Evolutionary conservation across 2,113 vertebrate genomes (phyloP).

Genomic region (Pelodiscus sinensis): DNA sequence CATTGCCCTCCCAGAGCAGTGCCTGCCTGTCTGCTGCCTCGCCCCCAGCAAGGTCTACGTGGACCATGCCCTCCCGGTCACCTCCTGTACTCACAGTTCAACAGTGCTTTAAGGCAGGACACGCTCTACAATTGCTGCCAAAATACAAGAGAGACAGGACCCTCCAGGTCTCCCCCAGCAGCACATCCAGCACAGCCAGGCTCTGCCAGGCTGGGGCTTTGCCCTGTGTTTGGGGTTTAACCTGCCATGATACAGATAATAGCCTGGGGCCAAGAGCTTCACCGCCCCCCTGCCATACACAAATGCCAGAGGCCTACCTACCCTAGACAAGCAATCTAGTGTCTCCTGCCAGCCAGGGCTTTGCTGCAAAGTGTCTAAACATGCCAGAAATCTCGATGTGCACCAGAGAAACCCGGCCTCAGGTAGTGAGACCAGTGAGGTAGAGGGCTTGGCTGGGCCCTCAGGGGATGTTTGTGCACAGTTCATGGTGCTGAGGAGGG

Average conservation of each 20-base stretch:
- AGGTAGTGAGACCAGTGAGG: background rate
- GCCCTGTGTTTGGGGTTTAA: background rate
- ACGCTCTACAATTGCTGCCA: background rate
- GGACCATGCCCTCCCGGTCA: background rate
- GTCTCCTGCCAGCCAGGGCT: background rate
- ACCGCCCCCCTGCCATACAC: no score
- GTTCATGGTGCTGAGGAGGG: background rate
- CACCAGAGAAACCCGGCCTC: fast-evolving
- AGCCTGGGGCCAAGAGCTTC: background rate
- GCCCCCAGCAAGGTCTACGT: background rate
- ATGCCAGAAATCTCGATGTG: fast-evolving
- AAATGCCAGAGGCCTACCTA: background rate
- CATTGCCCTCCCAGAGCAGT: background rate
- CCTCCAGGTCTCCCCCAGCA: background rate
- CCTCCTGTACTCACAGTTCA: background rate
- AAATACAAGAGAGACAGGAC: background rate
- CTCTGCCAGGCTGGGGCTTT: fast-evolving
- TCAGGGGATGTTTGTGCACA: background rate
- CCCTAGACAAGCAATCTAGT: background rate
- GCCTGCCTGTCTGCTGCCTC: background rate
- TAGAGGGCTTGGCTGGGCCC: background rate
- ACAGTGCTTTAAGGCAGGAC: background rate
- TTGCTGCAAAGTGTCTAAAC: fast-evolving
- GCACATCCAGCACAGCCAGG: background rate
- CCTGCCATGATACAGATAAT: background rate